These are phyloP conservation scores for Macroglossus sobrinus DNA, from an alignment of 2,113 vertebrate species.

Conservation along the genomic window DNA sequence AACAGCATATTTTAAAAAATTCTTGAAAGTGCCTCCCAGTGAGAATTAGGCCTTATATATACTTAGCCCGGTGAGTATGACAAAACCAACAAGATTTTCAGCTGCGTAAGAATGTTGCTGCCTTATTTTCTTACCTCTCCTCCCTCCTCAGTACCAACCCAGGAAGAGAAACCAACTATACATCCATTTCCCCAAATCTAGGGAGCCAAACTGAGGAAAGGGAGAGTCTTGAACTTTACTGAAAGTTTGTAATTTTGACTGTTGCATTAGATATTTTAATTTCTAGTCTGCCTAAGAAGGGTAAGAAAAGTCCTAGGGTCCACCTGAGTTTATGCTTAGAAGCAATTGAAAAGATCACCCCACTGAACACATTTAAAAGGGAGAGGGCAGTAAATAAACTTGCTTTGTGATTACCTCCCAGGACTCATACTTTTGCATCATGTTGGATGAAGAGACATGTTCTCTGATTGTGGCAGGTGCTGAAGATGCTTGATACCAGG, in stretches of 20 bases:
- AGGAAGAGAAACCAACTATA: not conserved
- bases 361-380: not conserved
- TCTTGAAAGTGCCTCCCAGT: not conserved
- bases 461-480: not conserved
- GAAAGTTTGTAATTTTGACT: not conserved
- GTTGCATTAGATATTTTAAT: not conserved
- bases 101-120: not conserved
- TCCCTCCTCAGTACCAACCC: not conserved
- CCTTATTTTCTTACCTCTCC: not conserved
- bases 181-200: not conserved
- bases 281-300: not conserved
- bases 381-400: not conserved
- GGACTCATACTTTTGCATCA: not conserved
- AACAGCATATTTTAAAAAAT: not conserved
- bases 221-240: not conserved
- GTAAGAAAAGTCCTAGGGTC: not conserved
- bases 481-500: not conserved
- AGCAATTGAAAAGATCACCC: not conserved
- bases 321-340: not conserved
- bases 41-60: not conserved
- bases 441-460: not conserved
- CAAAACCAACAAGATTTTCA: not conserved
- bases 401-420: not conserved
- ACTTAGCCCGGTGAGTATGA: not conserved
- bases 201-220: not conserved